These are phyloP conservation scores for Goniozus legneri DNA, from an alignment of 1,140 invertebrate species.

Conservation along the genomic window DNA sequence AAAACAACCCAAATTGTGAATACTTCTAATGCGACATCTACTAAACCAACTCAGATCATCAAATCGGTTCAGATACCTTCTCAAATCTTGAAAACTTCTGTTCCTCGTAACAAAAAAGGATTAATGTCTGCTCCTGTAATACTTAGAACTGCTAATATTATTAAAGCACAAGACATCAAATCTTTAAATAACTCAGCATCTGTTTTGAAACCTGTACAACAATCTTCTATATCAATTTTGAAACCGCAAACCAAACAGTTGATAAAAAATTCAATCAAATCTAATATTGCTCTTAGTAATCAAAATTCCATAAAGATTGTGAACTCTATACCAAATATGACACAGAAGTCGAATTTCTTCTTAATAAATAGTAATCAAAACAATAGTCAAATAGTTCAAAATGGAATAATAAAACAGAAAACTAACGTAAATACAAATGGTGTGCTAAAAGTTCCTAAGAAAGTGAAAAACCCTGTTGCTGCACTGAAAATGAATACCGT, in stretches of 20 bases:
- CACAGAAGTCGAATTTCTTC: constrained; percentile 9
- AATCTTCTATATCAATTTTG: constrained; percentile 38
- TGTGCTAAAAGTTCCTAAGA: constrained; percentile 16
- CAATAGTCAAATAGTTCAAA: constrained; percentile 16
- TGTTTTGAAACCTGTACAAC: constrained; percentile 22
- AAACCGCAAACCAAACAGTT: constrained; percentile 35
- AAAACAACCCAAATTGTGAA: constrained; percentile 27
- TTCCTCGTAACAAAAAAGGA: constrained; percentile 16
- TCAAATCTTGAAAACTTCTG: constrained; percentile 28
- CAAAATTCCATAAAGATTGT: constrained; percentile 14
- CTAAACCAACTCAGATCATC: constrained; percentile 17
- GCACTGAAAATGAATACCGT: constrained; percentile 8
- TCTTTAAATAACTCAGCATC: constrained; percentile 18
- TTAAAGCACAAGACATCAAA: constrained; percentile 31
- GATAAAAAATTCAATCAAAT: constrained; percentile 19
- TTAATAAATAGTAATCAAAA: neutral
- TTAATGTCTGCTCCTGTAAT: constrained; percentile 23
- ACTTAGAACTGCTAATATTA: constrained; percentile 28
- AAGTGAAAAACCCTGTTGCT: constrained; percentile 13
- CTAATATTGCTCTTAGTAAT: constrained; percentile 7
- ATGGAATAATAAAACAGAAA: constrained; percentile 20
- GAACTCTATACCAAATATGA: constrained; percentile 16
- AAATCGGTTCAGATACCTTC: constrained; percentile 38
- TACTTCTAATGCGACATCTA: constrained; percentile 13
- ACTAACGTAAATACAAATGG: constrained; percentile 20